A percentile compares a stretch with the other conserved stretches of the same genome.
Evolutionary conservation across 2,797 vertebrate genomes (phyloP).

Genomic region (Steatocranus sp.): DNA sequence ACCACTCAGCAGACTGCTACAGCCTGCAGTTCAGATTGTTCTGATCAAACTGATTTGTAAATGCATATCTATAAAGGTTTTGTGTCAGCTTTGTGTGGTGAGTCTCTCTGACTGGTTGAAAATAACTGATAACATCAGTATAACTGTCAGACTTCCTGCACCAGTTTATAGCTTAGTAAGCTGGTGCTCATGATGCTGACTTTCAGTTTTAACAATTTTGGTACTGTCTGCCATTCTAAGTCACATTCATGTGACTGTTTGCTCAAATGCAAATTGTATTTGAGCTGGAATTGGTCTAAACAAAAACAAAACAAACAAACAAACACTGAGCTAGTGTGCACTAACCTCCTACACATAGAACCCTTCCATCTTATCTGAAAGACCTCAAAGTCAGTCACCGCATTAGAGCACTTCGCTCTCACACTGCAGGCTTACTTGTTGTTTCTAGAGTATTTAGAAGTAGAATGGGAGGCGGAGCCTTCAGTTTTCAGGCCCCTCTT

Average conservation of each 20-base stretch:
- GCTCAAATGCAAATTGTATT: neutral
- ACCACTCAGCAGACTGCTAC: neutral
- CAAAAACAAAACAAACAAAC: neutral
- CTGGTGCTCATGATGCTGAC: neutral
- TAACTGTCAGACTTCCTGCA: neutral
- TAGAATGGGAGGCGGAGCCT: neutral
- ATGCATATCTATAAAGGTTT: neutral
- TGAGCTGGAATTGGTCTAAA: neutral
- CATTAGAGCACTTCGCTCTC: accelerated
- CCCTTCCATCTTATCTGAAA: neutral
- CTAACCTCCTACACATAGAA: neutral
- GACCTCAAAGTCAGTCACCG: neutral
- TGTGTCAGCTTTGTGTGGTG: neutral
- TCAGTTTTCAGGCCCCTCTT: neutral
- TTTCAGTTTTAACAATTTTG: neutral
- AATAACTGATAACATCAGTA: neutral
- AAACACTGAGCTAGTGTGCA: neutral
- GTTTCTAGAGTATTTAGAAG: neutral
- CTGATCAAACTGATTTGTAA: neutral
- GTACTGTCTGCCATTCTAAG: neutral
- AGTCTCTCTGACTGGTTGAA: neutral
- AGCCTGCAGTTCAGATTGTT: neutral
- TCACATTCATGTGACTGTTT: neutral
- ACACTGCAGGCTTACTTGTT: accelerated
- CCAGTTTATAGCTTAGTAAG: neutral